Conservation (phyloP, 2,888 invertebrate genomes). For the Linnaemya tessellans region DNA sequence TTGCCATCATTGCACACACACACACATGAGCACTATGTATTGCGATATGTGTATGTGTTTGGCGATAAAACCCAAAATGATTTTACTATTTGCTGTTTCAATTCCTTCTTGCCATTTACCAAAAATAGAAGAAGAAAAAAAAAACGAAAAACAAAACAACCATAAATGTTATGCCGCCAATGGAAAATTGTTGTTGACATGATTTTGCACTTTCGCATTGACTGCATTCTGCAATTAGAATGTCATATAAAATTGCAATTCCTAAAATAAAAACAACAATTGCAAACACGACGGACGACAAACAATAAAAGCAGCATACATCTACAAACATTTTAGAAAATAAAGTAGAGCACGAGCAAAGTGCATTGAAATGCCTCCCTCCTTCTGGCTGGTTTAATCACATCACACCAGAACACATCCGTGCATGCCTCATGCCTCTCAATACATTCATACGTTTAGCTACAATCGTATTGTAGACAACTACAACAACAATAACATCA, state of each 20-base stretch:
- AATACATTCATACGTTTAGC: slow-evolving; percentile 1
- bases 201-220: slow-evolving; percentile 84
- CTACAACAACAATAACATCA: slow-evolving; percentile 16
- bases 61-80: slow-evolving; percentile 44
- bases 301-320: background rate
- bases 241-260: slow-evolving; percentile 78
- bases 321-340: slow-evolving; percentile 22
- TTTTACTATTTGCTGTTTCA: slow-evolving; percentile 56
- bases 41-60: background rate
- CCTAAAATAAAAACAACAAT: slow-evolving; percentile 44
- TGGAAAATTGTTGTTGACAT: slow-evolving; percentile 82
- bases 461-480: slow-evolving; percentile 25
- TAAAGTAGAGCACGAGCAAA: slow-evolving; percentile 69
- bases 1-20: slow-evolving; percentile 12
- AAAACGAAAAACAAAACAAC: slow-evolving; percentile 41
- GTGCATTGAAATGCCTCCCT: slow-evolving; percentile 56
- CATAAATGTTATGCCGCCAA: slow-evolving; percentile 79
- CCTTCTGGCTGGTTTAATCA: slow-evolving; percentile 39
- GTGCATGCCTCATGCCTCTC: background rate
- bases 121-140: background rate
- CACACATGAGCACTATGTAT: background rate
- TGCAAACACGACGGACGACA: slow-evolving; percentile 16
- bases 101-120: slow-evolving; percentile 75
- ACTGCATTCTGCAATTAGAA: slow-evolving; percentile 84
- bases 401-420: slow-evolving; percentile 19